A percentile compares a stretch with the other conserved stretches of the same genome.
Evolutionary conservation across 1,140 invertebrate species (phyloP).

Genomic region (Drosophila malerkotliana): DNA sequence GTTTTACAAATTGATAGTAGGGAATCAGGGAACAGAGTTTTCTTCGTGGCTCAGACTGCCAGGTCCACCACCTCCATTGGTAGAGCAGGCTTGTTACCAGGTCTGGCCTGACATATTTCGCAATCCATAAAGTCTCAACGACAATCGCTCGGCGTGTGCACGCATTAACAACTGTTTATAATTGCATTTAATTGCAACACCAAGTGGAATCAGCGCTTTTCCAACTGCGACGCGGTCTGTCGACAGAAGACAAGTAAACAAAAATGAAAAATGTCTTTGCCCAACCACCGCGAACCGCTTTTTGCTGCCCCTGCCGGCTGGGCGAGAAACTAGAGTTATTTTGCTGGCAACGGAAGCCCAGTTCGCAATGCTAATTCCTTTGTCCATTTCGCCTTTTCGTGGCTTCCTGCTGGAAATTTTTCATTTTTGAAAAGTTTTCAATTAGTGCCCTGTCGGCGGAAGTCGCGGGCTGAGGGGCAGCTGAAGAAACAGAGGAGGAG

Average conservation of each 20-base stretch:
- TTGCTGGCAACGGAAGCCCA: conserved; percentile 57
- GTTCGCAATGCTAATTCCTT: conserved; percentile 74
- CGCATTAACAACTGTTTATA: conserved; percentile 50
- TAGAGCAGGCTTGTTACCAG: background rate
- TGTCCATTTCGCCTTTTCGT: conserved; percentile 42
- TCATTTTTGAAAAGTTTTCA: conserved; percentile 50
- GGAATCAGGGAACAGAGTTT: too few species aligned
- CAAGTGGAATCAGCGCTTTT: conserved; percentile 63
- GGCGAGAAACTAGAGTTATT: conserved; percentile 62
- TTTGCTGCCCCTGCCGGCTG: conserved; percentile 17
- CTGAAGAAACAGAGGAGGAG: conserved; percentile 24
- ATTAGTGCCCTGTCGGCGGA: conserved; percentile 63
- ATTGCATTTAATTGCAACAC: conserved; percentile 69
- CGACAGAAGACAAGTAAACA: conserved; percentile 13
- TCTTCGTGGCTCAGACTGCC: too few species aligned
- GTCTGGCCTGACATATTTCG: background rate
- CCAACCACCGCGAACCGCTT: conserved; percentile 24
- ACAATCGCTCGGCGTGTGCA: conserved; percentile 19
- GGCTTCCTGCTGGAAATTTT: conserved; percentile 56
- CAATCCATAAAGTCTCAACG: background rate
- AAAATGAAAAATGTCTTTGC: conserved; percentile 38
- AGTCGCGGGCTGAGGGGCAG: conserved; percentile 34
- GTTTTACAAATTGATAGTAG: background rate
- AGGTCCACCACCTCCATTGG: background rate
- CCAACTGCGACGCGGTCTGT: conserved; percentile 23